Percentiles rank a stretch among this genome's conserved stretches.
phyloP scores from a whole-genome alignment of 2,888 invertebrate genomes.

The Cryptus armator region DNA sequence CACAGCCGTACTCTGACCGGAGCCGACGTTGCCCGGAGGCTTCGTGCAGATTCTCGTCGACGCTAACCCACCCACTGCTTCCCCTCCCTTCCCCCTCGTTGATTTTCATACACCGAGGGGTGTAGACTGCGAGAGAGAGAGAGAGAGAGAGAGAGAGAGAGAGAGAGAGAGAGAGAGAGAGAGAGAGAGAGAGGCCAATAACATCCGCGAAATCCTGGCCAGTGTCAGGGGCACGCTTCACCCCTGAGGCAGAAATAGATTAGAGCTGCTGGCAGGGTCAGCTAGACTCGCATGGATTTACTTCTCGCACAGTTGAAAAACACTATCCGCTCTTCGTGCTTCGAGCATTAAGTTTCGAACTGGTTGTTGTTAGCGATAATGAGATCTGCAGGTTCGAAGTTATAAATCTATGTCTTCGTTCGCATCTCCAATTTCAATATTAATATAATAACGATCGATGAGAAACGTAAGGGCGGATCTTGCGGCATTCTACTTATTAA shows the following conservation, averaged over 20 bases:
- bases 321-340: constrained; percentile 35
- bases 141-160: constrained; percentile 28
- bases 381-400: not conserved
- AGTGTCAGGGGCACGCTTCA: constrained; percentile 80
- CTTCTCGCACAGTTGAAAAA: constrained; percentile 21
- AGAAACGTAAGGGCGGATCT: not conserved
- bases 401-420: not conserved
- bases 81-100: constrained; percentile 31
- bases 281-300: constrained; percentile 42
- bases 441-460: not conserved
- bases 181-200: constrained; percentile 40
- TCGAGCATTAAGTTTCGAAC: constrained; percentile 12
- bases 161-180: constrained; percentile 28
- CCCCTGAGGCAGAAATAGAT: constrained; percentile 80
- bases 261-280: constrained; percentile 75
- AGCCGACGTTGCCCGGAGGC: constrained; percentile 62
- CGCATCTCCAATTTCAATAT: not conserved
- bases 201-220: constrained; percentile 68
- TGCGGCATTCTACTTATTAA: too few relatives aligned
- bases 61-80: not conserved
- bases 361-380: constrained; percentile 5
- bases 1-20: constrained; percentile 26
- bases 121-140: constrained; percentile 26
- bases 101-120: constrained; percentile 24
- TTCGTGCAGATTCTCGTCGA: constrained; percentile 60